These are phyloP conservation scores for Apus apus DNA, from an alignment of 2,113 vertebrate species.

Conservation along the genomic window DNA sequence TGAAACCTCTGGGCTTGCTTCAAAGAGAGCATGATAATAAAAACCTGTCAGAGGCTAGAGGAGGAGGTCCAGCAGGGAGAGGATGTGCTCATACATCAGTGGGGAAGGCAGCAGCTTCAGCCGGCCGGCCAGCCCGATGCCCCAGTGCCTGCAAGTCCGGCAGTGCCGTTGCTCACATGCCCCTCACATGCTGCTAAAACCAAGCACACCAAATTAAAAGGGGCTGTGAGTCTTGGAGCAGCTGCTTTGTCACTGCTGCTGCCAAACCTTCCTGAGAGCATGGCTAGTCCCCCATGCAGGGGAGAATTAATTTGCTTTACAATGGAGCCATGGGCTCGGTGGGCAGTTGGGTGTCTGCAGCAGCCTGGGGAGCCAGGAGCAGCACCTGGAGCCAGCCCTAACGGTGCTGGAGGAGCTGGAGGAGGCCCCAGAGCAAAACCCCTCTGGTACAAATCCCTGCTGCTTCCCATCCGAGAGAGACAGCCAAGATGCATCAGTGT, in stretches of 20 bases:
- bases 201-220: not conserved
- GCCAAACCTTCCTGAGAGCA: not conserved
- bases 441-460: not conserved
- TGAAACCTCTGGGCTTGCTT: not conserved
- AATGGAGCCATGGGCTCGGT: not conserved
- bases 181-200: not conserved
- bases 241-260: slow-evolving; percentile 2
- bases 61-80: not conserved
- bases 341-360: not conserved
- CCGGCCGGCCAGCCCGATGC: fast-evolving
- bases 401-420: not conserved
- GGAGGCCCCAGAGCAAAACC: not conserved
- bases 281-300: not conserved
- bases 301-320: slow-evolving; percentile 30
- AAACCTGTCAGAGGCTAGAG: not conserved
- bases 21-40: not conserved
- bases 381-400: not conserved
- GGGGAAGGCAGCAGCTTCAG: not conserved
- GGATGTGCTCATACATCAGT: not conserved
- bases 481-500: fast-evolving
- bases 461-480: fast-evolving
- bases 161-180: fast-evolving
- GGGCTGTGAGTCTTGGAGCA: slow-evolving; percentile 3
- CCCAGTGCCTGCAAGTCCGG: fast-evolving
- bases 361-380: not conserved